phyloP scores from a whole-genome alignment of 1,140 invertebrate species.

The Pogonus chalceus region DNA sequence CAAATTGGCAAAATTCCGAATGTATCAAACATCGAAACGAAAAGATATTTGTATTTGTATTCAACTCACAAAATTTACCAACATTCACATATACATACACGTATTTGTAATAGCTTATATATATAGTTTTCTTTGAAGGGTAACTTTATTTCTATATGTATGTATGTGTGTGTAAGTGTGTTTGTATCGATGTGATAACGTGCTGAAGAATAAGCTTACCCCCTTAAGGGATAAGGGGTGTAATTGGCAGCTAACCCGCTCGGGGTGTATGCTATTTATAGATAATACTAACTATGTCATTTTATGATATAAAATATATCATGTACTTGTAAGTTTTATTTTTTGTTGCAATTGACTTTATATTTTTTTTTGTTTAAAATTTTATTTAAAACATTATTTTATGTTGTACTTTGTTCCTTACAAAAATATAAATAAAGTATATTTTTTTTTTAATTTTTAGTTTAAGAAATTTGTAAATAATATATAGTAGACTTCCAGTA shows the following conservation, averaged over 20 bases:
- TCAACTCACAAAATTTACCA: neutral
- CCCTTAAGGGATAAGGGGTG: neutral
- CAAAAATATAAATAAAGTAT: too few species aligned
- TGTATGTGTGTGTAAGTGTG: neutral
- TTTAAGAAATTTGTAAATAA: too few species aligned
- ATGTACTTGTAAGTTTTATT: too few species aligned
- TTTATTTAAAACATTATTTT: too few species aligned
- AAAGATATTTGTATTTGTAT: neutral
- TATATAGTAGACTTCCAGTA: too few species aligned
- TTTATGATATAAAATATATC: too few species aligned
- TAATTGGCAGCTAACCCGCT: slow-evolving; percentile 5
- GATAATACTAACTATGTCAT: too few species aligned
- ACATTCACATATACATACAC: neutral
- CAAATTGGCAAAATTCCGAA: neutral
- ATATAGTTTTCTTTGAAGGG: neutral
- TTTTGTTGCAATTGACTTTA: too few species aligned
- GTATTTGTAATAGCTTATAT: neutral
- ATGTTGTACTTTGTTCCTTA: too few species aligned
- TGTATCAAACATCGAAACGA: neutral
- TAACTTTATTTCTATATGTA: neutral
- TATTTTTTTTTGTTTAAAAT: too few species aligned
- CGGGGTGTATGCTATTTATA: too few species aligned
- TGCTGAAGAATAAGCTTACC: neutral
- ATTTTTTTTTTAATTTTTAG: too few species aligned
- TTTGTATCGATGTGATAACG: neutral